A percentile compares a stretch with the other conserved stretches of the same genome.
Evolutionary conservation across 2,797 vertebrate species (phyloP).

Genomic region (Paguma larvata): DNA sequence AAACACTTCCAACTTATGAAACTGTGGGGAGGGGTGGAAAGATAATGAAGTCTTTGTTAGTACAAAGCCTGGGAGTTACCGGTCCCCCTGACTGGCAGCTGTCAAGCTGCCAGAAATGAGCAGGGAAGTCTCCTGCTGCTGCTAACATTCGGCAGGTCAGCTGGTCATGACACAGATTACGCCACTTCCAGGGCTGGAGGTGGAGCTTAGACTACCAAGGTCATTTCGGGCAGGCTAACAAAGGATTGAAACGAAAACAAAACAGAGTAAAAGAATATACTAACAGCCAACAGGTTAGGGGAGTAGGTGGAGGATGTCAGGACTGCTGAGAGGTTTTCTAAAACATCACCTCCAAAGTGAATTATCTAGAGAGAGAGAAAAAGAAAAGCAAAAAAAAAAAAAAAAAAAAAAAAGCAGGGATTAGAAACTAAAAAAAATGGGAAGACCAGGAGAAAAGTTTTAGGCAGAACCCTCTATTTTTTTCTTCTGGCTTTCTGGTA

Average conservation of each 20-base stretch:
- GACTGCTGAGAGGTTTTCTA: neutral
- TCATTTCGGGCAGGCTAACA: neutral
- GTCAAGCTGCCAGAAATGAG: neutral
- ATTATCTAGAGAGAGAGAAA: neutral
- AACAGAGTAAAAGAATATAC: neutral
- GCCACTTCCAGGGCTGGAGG: neutral
- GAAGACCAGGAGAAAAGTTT: neutral
- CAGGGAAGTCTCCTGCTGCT: neutral
- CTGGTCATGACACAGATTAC: neutral
- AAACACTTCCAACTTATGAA: neutral
- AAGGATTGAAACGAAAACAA: conserved; percentile 24
- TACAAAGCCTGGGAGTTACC: neutral
- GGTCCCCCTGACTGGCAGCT: neutral
- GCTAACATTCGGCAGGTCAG: neutral
- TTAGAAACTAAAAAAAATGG: neutral
- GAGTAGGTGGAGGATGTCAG: neutral
- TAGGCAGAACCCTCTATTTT: neutral
- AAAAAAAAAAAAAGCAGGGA: neutral
- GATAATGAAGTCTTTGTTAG: neutral
- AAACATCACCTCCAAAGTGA: conserved; percentile 31
- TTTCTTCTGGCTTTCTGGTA: neutral
- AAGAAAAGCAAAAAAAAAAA: no score
- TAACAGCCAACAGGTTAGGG: neutral
- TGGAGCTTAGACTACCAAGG: neutral
- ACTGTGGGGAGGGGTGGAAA: neutral